Evolutionary conservation across 2,888 invertebrate species (phyloP).

Genomic region (Phymatocera aterrima): DNA sequence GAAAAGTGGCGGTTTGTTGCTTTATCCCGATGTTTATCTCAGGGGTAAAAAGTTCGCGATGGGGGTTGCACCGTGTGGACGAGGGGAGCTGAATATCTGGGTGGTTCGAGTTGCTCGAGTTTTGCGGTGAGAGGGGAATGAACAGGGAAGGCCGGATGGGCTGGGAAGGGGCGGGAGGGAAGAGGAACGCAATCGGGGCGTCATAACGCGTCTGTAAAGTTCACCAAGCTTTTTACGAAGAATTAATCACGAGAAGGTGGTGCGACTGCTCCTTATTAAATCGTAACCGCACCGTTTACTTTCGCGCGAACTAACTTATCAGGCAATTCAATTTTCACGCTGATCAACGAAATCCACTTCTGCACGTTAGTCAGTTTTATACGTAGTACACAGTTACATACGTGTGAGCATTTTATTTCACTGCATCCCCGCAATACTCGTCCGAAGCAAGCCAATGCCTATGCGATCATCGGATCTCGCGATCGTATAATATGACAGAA

Average conservation of each 20-base stretch:
- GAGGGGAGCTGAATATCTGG: neutral
- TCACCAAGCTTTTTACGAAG: constrained; percentile 69
- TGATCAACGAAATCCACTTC: neutral
- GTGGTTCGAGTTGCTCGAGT: constrained; percentile 28
- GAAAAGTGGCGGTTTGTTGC: constrained; percentile 19
- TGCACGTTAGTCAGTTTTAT: no score
- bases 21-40: neutral
- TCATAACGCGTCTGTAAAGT: constrained; percentile 66
- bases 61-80: constrained; percentile 3
- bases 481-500: no score
- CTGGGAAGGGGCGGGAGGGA: constrained; percentile 60
- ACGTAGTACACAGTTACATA: no score
- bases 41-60: constrained; percentile 67
- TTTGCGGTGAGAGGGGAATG: constrained; percentile 46
- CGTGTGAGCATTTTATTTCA: no score
- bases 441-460: no score
- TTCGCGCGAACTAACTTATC: constrained; percentile 48
- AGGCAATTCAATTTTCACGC: constrained; percentile 57
- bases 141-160: constrained; percentile 52
- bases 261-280: constrained; percentile 61
- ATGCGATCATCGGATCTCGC: no score
- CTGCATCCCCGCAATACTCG: no score
- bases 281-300: constrained; percentile 66
- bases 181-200: constrained; percentile 65
- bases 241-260: constrained; percentile 72